Percentiles rank a stretch among this genome's conserved stretches.
Conservation (phyloP, 2,797 vertebrate genomes). For the Botia almorhae region DNA sequence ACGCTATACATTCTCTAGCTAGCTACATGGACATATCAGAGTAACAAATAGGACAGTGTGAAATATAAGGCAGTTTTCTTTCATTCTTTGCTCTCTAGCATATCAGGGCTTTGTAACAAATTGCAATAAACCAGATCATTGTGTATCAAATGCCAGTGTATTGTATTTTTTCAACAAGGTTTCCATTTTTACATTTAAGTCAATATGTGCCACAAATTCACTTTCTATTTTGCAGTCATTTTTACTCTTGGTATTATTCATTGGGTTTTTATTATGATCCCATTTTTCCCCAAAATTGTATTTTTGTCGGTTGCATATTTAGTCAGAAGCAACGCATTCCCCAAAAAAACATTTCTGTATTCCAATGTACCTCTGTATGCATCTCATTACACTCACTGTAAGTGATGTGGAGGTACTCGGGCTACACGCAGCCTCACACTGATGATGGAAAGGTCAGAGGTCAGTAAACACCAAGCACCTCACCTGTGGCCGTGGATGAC, state of each 20-base stretch:
- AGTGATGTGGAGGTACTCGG: neutral
- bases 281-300: neutral
- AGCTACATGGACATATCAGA: neutral
- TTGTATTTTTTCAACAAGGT: neutral
- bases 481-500: conserved; percentile 96
- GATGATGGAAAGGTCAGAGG: conserved; percentile 9
- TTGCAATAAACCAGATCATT: neutral
- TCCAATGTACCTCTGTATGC: neutral
- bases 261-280: conserved; percentile 3
- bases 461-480: conserved; percentile 57
- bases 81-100: neutral
- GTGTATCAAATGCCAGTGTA: neutral
- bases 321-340: neutral
- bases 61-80: conserved; percentile 3
- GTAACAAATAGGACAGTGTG: neutral
- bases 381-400: neutral
- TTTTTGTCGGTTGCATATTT: conserved; percentile 9
- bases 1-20: too few relatives aligned
- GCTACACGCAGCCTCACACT: neutral
- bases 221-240: conserved; percentile 24
- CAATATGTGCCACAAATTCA: conserved; percentile 9
- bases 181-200: neutral
- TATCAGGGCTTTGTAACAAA: conserved; percentile 13
- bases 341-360: neutral
- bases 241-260: conserved; percentile 4